A percentile compares a stretch with the other conserved stretches of the same genome.
These are phyloP conservation scores for Andrena hattorfiana DNA, from an alignment of 2,888 invertebrate genomes.

Conservation along the genomic window DNA sequence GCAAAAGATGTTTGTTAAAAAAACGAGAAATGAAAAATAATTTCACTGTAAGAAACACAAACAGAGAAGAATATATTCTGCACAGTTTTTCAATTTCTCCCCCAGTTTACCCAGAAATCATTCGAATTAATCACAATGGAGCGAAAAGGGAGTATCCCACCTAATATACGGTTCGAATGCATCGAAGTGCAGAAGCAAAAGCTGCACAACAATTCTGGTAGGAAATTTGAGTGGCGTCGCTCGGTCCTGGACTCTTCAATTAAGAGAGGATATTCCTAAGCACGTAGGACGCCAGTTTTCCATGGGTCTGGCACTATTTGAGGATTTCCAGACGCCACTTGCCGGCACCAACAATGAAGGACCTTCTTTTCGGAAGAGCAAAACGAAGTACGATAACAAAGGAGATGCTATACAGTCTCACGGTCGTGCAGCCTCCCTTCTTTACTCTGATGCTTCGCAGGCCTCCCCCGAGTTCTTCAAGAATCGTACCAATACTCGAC, in stretches of 20 bases:
- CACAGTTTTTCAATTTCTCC: no score
- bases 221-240: slow-evolving; percentile 2
- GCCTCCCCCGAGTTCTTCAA: slow-evolving; percentile 27
- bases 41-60: no score
- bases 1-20: no score
- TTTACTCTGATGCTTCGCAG: slow-evolving; percentile 48
- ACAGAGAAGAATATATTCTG: no score
- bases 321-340: slow-evolving; percentile 69
- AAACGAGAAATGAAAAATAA: no score
- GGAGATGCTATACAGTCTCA: slow-evolving; percentile 46
- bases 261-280: slow-evolving; percentile 44
- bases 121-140: neutral
- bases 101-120: neutral
- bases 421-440: slow-evolving; percentile 32
- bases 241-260: slow-evolving; percentile 32
- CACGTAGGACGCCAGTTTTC: slow-evolving; percentile 53
- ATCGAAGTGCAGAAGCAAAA: neutral
- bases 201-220: neutral
- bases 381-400: slow-evolving; percentile 54
- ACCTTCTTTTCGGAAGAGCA: slow-evolving; percentile 55
- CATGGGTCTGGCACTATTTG: slow-evolving; percentile 47
- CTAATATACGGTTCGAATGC: neutral
- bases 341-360: slow-evolving; percentile 55
- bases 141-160: neutral
- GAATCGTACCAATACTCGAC: slow-evolving; percentile 21